Evolutionary conservation across 2,888 invertebrate species (phyloP), one percentile per base, ranked within the genome.

Genomic region (Uloborus plumipes): DNA sequence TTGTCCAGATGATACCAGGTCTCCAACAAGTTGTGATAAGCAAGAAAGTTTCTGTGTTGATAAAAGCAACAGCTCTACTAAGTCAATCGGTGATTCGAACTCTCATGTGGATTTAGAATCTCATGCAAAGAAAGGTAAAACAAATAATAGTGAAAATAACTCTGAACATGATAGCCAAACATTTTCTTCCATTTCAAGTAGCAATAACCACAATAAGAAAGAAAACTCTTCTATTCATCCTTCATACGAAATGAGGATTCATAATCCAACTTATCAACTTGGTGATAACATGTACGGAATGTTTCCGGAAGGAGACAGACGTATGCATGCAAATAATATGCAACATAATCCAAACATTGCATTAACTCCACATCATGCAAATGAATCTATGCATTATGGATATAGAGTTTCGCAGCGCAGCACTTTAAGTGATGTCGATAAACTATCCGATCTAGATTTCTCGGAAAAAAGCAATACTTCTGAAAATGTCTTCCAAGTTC

Each of bases 401-500:
- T 72, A 72, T 49, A 66, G 58, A 11, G 64, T 77, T 13, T 20
- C 49, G 20, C 16, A 49, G 14, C 65, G 61, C n/a, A 47, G 50
- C 26, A 62, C 61, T 51, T 18, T 79, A 7, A 73, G 49, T 66
- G 76, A 82, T 51, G 61, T 58, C 14, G 84, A 84, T 39, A 84
- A 73, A 55, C 55, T 73, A 26, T 53, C 75, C 18, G 77, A 73
- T 14, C 47, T 76, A 50, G 80, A 84, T 73, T 76, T 65, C 67
- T 62, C 69, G n/a, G 77, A 83, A 31, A 76, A 76, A 72, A 73
- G 65, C 53, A 75, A 82, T 61, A 70, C 74, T 71, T 77, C 84
- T n/a, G 84, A 84, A 62, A 84, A 84, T 66, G 84, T 79, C 79
- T 85, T 85, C 82, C 86, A 86, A 85, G 86, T 86, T 85, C 86